phyloP scores from a whole-genome alignment of 2,888 invertebrate genomes.

The Miltochrista miniata region DNA sequence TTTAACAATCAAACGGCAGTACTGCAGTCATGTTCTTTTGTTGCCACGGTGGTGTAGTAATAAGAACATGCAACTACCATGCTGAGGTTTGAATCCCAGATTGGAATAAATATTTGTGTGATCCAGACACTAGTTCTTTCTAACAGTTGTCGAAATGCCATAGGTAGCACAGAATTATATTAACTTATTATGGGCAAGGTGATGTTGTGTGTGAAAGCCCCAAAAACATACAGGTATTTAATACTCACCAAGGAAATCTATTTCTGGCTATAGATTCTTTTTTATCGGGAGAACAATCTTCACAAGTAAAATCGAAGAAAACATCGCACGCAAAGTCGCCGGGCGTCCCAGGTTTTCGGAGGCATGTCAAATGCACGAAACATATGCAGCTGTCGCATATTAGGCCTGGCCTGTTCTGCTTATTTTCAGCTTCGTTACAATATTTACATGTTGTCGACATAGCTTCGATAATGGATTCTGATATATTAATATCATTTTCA shows the following conservation, averaged over 20 bases:
- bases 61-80: too few relatives aligned
- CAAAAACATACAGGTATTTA: too few relatives aligned
- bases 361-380: slow-evolving; percentile 86
- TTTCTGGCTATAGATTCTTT: slow-evolving; percentile 85
- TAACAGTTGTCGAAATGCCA: too few relatives aligned
- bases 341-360: slow-evolving; percentile 86
- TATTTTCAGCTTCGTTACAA: slow-evolving; percentile 79
- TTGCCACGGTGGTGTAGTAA: too few relatives aligned
- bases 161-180: too few relatives aligned
- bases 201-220: too few relatives aligned
- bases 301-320: slow-evolving; percentile 88
- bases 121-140: too few relatives aligned
- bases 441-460: slow-evolving; percentile 79
- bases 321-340: slow-evolving; percentile 89
- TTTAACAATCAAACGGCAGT: too few relatives aligned
- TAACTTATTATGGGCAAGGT: too few relatives aligned
- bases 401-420: slow-evolving; percentile 84
- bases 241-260: slow-evolving; percentile 87
- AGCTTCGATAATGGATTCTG: slow-evolving; percentile 22
- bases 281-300: slow-evolving; percentile 83
- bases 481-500: slow-evolving; percentile 25
- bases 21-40: too few relatives aligned
- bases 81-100: too few relatives aligned
- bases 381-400: slow-evolving; percentile 84
- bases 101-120: too few relatives aligned